Evolutionary conservation across 1,140 invertebrate genomes (phyloP), one percentile per base, ranked within the genome.

Genomic region (Brachionus plicatilis): DNA sequence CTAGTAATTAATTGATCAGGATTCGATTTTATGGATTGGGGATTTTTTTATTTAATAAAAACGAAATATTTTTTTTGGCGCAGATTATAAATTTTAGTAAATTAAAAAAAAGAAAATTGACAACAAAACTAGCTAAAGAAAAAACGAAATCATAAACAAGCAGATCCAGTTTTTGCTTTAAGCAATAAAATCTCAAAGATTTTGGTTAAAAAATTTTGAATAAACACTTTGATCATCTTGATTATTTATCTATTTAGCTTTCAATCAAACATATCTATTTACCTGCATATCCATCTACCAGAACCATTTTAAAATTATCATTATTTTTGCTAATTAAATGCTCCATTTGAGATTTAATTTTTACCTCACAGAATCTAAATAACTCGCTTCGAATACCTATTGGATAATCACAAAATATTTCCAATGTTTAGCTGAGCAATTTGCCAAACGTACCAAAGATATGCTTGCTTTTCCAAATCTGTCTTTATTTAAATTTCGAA

Each of bases 251-350:
- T 72, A 72, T 72, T 72, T 41, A 70, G 14, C 29, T 70, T 70
- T 27, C 27, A 24, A 24, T 33, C 7, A 72, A 43, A 72, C n/a
- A 43, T 37, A 43, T 72, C 68, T 72, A 72, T 72, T 43, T 72
- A 72, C 37, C 68, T 41, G 33, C 33, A 33, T 68, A 68, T 68
- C 66, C 66, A 68, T 27, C 53, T 60, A 60, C 53, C 33, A 68
- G 33, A 68, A 68, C 66, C 66, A 68, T 68, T 68, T 68, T 37
- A 68, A 72, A 72, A 72, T 72, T 72, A 72, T 72, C 68, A 72
- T 72, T 72, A 41, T 41, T 72, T 72, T 72, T 72, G 68, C 68
- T 72, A 72, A 72, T 72, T 72, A 72, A 72, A 72, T 72, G 29
- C 68, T 43, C 37, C 68, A 41, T 17, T 72, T 43, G 17, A 72